A percentile compares a stretch with the other conserved stretches of the same genome.
phyloP scores from a whole-genome alignment of 1,140 invertebrate genomes.

The Drosophila baimaii region DNA sequence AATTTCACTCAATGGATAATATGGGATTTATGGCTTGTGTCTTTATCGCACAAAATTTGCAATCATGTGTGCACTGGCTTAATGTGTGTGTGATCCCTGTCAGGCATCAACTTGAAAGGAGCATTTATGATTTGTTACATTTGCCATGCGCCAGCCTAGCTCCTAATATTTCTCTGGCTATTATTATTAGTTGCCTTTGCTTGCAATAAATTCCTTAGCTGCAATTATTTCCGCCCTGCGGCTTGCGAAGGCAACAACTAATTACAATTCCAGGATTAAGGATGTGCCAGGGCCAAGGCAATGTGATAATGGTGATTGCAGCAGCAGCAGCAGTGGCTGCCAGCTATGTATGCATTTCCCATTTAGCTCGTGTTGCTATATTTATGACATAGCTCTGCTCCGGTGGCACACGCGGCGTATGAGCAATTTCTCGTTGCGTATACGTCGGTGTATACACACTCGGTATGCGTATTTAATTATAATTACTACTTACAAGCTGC shows the following conservation, averaged over 20 bases:
- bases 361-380: slow-evolving; percentile 15
- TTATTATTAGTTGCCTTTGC: neutral
- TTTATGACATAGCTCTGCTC: slow-evolving; percentile 5
- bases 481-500: slow-evolving; percentile 57
- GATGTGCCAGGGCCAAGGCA: slow-evolving; percentile 15
- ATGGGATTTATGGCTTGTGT: slow-evolving; percentile 17
- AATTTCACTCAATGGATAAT: slow-evolving; percentile 14
- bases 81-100: neutral
- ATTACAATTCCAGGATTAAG: slow-evolving; percentile 27
- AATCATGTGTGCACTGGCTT: slow-evolving; percentile 4
- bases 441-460: slow-evolving; percentile 40
- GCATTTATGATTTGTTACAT: slow-evolving; percentile 6
- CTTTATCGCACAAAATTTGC: slow-evolving; percentile 5
- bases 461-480: slow-evolving; percentile 75
- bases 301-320: slow-evolving; percentile 32
- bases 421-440: slow-evolving; percentile 55
- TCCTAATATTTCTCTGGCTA: neutral
- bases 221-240: slow-evolving; percentile 20
- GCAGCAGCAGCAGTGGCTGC: slow-evolving; percentile 17
- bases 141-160: neutral
- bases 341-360: slow-evolving; percentile 6
- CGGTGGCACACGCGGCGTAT: slow-evolving; percentile 50
- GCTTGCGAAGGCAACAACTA: slow-evolving; percentile 21
- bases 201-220: slow-evolving; percentile 8
- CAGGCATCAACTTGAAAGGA: neutral